These are phyloP conservation scores for Hapalemur alaotrensis DNA, from an alignment of 2,797 vertebrate species.

Conservation along the genomic window DNA sequence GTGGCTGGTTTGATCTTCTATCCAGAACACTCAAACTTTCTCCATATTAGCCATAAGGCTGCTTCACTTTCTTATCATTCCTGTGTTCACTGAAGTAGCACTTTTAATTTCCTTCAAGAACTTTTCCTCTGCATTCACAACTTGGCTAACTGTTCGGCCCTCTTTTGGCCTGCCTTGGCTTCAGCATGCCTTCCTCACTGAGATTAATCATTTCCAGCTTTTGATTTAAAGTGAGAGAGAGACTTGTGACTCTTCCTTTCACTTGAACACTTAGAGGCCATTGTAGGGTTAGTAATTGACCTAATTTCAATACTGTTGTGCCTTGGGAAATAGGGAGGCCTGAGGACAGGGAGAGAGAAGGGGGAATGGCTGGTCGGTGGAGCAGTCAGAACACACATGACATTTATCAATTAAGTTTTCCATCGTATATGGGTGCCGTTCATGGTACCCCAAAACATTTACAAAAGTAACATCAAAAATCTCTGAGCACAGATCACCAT, in stretches of 20 bases:
- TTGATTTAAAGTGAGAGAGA: not conserved
- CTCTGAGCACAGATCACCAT: not conserved
- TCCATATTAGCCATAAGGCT: not conserved
- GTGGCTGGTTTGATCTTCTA: not conserved
- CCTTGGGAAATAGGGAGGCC: not conserved
- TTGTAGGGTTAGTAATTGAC: not conserved
- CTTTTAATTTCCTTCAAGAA: not conserved
- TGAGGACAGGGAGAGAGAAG: not conserved
- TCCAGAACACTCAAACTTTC: not conserved
- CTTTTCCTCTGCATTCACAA: not conserved
- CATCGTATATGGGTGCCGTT: not conserved
- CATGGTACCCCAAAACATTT: not conserved
- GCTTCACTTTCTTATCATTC: not conserved
- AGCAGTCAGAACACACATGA: not conserved
- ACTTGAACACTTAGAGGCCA: not conserved
- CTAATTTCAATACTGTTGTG: not conserved
- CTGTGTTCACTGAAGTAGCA: not conserved
- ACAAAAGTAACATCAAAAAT: not conserved
- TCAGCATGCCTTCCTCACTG: not conserved
- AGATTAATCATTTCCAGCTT: not conserved
- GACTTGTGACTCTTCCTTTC: not conserved
- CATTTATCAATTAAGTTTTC: not conserved
- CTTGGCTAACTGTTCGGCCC: not conserved
- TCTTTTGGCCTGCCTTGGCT: not conserved
- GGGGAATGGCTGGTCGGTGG: not conserved